phyloP scores from a whole-genome alignment of 2,888 invertebrate genomes.

The Epinotia brunnichana region DNA sequence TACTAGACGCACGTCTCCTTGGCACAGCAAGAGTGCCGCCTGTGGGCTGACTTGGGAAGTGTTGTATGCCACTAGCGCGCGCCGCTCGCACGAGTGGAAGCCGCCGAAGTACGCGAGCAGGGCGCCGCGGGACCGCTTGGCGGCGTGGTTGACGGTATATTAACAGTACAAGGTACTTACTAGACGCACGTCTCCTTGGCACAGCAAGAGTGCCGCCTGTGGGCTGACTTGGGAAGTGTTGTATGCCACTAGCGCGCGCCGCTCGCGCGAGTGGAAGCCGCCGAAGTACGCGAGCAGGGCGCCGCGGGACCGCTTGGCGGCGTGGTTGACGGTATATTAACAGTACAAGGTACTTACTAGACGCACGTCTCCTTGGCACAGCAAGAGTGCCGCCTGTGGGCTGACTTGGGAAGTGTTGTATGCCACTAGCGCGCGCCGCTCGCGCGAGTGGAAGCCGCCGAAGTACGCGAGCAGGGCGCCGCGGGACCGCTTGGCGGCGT shows the following conservation, averaged over 20 bases:
- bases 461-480: conserved; percentile 81
- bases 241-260: conserved; percentile 81
- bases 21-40: conserved; percentile 82
- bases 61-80: conserved; percentile 83
- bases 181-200: conserved; percentile 54
- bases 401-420: conserved; percentile 84
- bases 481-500: conserved; percentile 63
- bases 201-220: conserved; percentile 84
- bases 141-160: conserved; percentile 85
- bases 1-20: conserved; percentile 55
- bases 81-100: conserved; percentile 80
- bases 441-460: conserved; percentile 82
- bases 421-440: conserved; percentile 81
- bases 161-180: conserved; percentile 44
- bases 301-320: conserved; percentile 60
- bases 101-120: conserved; percentile 84
- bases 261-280: conserved; percentile 81
- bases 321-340: conserved; percentile 85
- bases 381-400: conserved; percentile 84
- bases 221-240: conserved; percentile 85
- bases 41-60: conserved; percentile 84
- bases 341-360: conserved; percentile 45
- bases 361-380: conserved; percentile 64
- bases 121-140: conserved; percentile 60
- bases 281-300: conserved; percentile 82